These are phyloP conservation scores for Colletes gigas DNA, from an alignment of 1,140 invertebrate species.

Conservation along the genomic window DNA sequence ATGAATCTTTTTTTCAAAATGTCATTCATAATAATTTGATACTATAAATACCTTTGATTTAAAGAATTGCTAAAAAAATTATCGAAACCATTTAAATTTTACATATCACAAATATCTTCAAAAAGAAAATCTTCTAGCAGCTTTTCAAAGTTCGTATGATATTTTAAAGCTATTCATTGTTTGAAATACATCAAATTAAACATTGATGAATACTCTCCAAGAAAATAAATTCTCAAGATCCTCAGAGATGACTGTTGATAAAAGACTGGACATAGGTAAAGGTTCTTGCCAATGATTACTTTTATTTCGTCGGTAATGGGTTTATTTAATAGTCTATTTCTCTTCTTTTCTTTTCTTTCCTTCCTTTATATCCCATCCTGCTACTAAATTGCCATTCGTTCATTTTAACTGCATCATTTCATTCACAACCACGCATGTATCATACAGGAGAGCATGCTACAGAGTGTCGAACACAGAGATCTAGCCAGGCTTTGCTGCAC, in stretches of 20 bases:
- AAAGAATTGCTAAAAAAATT: background rate
- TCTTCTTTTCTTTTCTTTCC: constrained; percentile 44
- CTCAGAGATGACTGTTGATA: no score
- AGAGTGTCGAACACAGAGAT: background rate
- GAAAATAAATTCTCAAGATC: no score
- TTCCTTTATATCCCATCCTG: constrained; percentile 17
- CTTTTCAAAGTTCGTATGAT: background rate
- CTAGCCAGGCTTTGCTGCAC: constrained; percentile 24
- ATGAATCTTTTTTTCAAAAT: constrained; percentile 71
- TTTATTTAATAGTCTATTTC: constrained; percentile 73
- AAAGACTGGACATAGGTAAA: constrained; percentile 35
- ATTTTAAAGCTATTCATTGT: no score
- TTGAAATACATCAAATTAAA: no score
- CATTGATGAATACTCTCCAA: no score
- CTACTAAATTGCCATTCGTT: constrained; percentile 27
- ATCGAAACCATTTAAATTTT: no score
- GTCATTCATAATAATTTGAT: constrained; percentile 15
- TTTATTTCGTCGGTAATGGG: constrained; percentile 53
- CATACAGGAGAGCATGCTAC: constrained; percentile 22
- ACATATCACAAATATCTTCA: background rate
- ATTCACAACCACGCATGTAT: constrained; percentile 6
- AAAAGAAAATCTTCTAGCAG: background rate
- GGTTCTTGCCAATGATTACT: constrained; percentile 50
- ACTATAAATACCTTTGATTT: background rate
- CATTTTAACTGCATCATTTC: constrained; percentile 19